A percentile compares a stretch with the other conserved stretches of the same genome.
Conservation (phyloP, 2,797 vertebrate species). For the Pempheris klunzingeri region DNA sequence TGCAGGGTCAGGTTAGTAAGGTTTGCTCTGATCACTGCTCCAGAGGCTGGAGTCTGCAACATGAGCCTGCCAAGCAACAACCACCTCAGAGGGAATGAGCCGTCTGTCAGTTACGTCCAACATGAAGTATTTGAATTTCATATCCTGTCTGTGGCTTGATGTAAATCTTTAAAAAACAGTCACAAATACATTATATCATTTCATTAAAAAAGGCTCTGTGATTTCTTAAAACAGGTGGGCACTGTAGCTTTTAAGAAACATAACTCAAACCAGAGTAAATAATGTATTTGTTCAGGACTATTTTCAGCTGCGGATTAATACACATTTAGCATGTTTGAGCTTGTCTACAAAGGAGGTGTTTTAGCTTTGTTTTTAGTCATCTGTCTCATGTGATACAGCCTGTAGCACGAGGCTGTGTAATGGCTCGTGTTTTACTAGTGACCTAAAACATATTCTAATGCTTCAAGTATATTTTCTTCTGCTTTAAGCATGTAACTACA, state of each 20-base stretch:
- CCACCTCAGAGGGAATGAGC: constrained; percentile 21
- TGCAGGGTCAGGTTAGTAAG: constrained; percentile 54
- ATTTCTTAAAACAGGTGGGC: constrained; percentile 1
- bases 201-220: not conserved
- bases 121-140: no score
- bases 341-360: not conserved
- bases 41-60: constrained; percentile 31
- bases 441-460: not conserved
- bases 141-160: not conserved
- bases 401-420: not conserved
- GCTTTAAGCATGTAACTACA: not conserved
- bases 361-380: not conserved
- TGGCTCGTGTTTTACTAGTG: not conserved
- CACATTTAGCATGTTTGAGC: not conserved
- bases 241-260: not conserved
- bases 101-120: constrained; percentile 23
- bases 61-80: constrained; percentile 46
- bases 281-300: not conserved
- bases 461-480: not conserved
- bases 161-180: not conserved
- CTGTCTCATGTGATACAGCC: no score
- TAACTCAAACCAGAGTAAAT: constrained; percentile 10
- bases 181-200: not conserved
- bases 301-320: not conserved
- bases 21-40: constrained; percentile 39